Conservation (phyloP, 2,113 vertebrate species). For the Callorhinus ursinus region DNA sequence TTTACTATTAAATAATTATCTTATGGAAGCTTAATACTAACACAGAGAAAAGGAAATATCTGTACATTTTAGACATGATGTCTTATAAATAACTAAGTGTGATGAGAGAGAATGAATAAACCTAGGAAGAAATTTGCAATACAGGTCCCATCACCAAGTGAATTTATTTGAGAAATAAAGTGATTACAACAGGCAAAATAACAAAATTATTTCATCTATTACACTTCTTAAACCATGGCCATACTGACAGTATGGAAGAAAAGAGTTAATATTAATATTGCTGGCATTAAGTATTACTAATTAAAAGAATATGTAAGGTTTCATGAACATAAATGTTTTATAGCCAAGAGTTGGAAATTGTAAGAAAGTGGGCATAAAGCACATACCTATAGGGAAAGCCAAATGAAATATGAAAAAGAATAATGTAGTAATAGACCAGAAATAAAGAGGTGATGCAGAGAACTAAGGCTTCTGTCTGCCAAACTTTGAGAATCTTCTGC, state of each 20-base stretch:
- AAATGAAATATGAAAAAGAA: conserved; percentile 64
- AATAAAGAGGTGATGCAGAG: conserved; percentile 8
- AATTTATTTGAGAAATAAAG: conserved; percentile 26
- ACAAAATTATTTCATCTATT: background rate
- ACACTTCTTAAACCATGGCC: conserved; percentile 7
- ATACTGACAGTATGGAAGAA: background rate
- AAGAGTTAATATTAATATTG: conserved; percentile 25
- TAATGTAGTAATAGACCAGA: conserved; percentile 26
- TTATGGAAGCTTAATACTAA: background rate
- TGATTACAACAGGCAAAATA: background rate
- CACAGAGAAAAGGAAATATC: background rate
- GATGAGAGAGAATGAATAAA: conserved; percentile 37
- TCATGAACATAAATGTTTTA: conserved; percentile 52
- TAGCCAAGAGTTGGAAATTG: background rate
- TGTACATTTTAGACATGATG: background rate
- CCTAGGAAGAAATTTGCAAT: background rate
- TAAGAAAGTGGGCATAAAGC: conserved; percentile 36
- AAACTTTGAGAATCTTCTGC: background rate
- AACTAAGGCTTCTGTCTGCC: background rate
- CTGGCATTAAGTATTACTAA: conserved; percentile 2
- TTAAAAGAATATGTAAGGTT: conserved; percentile 2
- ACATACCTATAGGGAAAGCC: conserved; percentile 33
- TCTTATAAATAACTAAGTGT: conserved; percentile 43
- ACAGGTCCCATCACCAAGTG: background rate
- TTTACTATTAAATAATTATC: background rate